Base-by-base conservation (phyloP, 2,888 invertebrate species). In the Agriopis marginaria region DNA sequence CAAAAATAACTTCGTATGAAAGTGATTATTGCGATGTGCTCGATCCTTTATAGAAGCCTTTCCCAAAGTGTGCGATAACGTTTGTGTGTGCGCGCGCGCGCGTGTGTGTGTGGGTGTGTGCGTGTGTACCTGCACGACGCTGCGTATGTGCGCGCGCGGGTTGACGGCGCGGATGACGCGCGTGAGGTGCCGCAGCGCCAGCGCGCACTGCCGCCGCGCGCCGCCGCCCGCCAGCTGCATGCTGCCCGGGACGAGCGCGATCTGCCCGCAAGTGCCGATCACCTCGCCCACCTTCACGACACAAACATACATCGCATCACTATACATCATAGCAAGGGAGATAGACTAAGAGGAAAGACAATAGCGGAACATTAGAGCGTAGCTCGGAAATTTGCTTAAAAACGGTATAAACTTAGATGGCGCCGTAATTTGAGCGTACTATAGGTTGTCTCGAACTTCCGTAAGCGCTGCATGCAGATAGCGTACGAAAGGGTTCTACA, bases 181-280 rank as follows among this genome's bases (percentile, higher is more conserved):
- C 77, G 96, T 96, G 63, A 98, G 96, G 87, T 99, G 98, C 11
- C 98, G 94, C 75, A 99, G 95, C 3, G 98, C 96, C 39, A 99
- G 95, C 75, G 97, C 96, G 82, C 98, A 97, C 91, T 99, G 98
- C 49, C 96, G 94, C 77, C 97, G 96, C 77, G 97, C 96, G 68
- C 98, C 98, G 68, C 98, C 97, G 67, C 79, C 84, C 73, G 82
- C 86, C 75, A 94, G 84, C 76, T 73, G 79, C 90, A 94, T 89
- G 63, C 84, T 86, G 78, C 94, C 94, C 71, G 94, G 98, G 75
- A 98, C 96, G 76, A 99, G 93, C 12, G 97, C 98, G 78, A 99
- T 98, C 95, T 98, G 98, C 0, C 99, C 99, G 78, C 99, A 98
- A 61, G 98, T 96, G 84, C 97, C 96, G 71, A 98, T 96, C 76